Evolutionary conservation across 2,113 vertebrate genomes (phyloP).

Genomic region (Corydoras maculifer): DNA sequence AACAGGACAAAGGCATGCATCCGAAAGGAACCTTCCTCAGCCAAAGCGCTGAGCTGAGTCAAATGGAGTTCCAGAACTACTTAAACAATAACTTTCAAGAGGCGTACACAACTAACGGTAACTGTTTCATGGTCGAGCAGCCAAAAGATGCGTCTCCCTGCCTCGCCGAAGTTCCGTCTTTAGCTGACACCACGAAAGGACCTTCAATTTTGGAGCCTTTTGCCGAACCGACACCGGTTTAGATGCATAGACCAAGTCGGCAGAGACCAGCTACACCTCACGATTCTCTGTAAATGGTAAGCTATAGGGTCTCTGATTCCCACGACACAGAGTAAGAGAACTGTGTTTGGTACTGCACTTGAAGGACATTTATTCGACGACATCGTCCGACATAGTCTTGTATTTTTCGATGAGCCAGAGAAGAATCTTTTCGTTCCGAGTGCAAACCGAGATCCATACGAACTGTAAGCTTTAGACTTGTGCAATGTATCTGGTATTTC

Average conservation of each 20-base stretch:
- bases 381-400: conserved; percentile 20
- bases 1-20: conserved; percentile 67
- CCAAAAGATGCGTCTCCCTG: conserved; percentile 70
- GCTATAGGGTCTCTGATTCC: conserved; percentile 44
- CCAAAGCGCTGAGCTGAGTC: conserved; percentile 69
- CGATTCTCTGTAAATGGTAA: conserved; percentile 1
- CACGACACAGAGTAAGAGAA: conserved; percentile 18
- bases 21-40: conserved; percentile 73
- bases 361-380: conserved; percentile 17
- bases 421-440: conserved; percentile 28
- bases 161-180: conserved; percentile 78
- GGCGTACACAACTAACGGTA: conserved; percentile 74
- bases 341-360: conserved; percentile 25
- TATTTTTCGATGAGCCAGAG: conserved; percentile 40
- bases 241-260: conserved; percentile 44
- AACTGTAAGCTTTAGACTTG: conserved; percentile 75
- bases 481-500: conserved; percentile 83
- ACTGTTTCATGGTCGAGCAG: conserved; percentile 69
- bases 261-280: not conserved
- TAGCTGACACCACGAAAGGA: conserved; percentile 82
- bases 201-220: conserved; percentile 85
- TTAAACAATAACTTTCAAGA: conserved; percentile 84
- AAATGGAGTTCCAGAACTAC: conserved; percentile 85
- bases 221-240: conserved; percentile 73
- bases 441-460: conserved; percentile 41